Conservation (phyloP, 2,888 invertebrate species). For the Seira ritae region DNA sequence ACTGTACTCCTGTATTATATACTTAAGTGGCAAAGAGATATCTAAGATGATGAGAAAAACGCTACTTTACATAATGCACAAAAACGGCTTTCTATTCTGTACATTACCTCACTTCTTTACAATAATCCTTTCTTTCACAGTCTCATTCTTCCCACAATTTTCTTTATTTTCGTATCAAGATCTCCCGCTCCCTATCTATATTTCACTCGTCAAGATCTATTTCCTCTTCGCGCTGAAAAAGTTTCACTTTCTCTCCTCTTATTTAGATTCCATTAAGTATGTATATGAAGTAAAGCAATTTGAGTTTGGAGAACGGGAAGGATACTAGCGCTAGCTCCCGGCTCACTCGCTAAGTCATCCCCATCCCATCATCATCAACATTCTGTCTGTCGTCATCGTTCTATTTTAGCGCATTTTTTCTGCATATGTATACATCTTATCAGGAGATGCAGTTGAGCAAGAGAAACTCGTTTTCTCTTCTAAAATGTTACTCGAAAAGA, state of each 20-base stretch:
- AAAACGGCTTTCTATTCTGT: not conserved
- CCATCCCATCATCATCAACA: constrained; percentile 14
- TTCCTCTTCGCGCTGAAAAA: constrained; percentile 3
- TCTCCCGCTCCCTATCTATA: constrained; percentile 31
- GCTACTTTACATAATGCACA: not conserved
- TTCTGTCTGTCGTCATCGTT: not conserved
- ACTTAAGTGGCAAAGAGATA: not conserved
- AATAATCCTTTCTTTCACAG: constrained; percentile 51
- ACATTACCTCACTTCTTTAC: constrained; percentile 25
- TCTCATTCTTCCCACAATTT: constrained; percentile 48
- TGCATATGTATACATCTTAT: not conserved
- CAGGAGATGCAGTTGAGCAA: constrained; percentile 7
- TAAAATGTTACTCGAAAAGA: not conserved
- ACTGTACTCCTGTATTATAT: not conserved
- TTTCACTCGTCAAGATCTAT: constrained; percentile 26
- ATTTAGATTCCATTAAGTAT: constrained; percentile 41
- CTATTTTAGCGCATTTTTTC: not conserved
- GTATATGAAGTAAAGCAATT: constrained; percentile 48
- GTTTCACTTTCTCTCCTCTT: constrained; percentile 18
- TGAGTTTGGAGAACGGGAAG: constrained; percentile 11
- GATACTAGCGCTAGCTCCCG: constrained; percentile 18
- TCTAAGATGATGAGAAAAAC: constrained; percentile 11
- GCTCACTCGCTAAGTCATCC: not conserved
- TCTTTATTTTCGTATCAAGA: constrained; percentile 37
- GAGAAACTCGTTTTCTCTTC: constrained; percentile 38